Conservation (phyloP, 2,113 vertebrate genomes). For the Calonectris borealis region DNA sequence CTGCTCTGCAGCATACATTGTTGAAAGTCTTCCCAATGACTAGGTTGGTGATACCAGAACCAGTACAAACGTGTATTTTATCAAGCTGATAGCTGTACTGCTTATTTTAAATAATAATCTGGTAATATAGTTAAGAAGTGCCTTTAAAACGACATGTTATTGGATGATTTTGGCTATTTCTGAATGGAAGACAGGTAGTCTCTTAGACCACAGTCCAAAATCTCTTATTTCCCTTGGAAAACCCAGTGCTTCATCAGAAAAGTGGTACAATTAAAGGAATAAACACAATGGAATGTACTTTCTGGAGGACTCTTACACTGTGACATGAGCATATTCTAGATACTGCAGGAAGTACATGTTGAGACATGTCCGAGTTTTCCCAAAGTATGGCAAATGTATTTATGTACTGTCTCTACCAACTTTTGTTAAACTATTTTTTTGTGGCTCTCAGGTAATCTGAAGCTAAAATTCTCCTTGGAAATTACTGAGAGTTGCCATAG, state of each 20-base stretch:
- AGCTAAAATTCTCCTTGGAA: conserved; percentile 48
- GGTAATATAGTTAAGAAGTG: conserved; percentile 39
- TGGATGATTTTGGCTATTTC: conserved; percentile 26
- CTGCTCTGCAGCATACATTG: not conserved
- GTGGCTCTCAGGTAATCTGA: conserved; percentile 34
- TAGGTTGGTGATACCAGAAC: conserved; percentile 9
- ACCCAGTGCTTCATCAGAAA: conserved; percentile 19
- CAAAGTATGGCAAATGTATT: not conserved
- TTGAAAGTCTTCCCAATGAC: conserved; percentile 33
- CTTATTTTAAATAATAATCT: conserved; percentile 28
- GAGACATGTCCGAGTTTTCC: not conserved
- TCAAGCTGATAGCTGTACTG: conserved; percentile 1
- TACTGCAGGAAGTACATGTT: not conserved
- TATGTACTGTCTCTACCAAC: not conserved
- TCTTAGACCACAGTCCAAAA: conserved; percentile 41
- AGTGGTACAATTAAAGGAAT: conserved; percentile 57
- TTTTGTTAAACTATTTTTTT: not conserved
- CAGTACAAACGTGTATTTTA: conserved; percentile 43
- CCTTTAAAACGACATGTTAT: conserved; percentile 38
- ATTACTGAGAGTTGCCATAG: conserved; percentile 37
- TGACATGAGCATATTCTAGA: not conserved
- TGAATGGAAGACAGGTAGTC: conserved; percentile 36
- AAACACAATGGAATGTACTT: conserved; percentile 59
- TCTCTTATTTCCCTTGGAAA: conserved; percentile 46
- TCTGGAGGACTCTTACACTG: not conserved